Evolutionary conservation across 2,113 vertebrate genomes (phyloP).

Genomic region (Oxyruncus cristatus): DNA sequence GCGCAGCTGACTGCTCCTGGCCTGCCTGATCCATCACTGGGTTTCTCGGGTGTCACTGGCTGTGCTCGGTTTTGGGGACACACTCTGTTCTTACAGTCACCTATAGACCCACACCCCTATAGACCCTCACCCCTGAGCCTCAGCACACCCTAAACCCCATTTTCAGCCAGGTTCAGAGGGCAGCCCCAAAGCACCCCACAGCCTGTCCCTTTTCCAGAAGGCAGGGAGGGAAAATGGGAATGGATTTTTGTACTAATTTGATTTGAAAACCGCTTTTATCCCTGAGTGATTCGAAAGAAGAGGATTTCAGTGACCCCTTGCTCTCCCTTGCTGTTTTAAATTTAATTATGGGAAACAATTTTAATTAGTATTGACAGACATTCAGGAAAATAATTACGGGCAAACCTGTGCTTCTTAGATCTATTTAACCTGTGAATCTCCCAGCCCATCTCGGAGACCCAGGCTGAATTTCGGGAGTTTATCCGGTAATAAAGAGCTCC

Average conservation of each 20-base stretch:
- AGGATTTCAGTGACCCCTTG: not conserved
- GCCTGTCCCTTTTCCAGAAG: not conserved
- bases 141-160: not conserved
- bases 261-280: not conserved
- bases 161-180: not conserved
- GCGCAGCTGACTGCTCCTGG: not conserved
- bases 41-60: not conserved
- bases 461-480: not conserved
- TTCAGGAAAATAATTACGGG: conserved; percentile 4
- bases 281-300: not conserved
- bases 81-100: not conserved
- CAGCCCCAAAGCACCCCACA: not conserved
- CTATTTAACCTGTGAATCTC: not conserved
- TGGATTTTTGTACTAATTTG: not conserved
- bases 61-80: not conserved
- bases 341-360: conserved; percentile 33
- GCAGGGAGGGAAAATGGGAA: not conserved
- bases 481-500: not conserved
- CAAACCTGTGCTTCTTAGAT: not conserved
- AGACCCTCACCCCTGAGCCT: not conserved
- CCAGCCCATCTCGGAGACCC: not conserved
- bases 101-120: not conserved
- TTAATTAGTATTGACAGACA: conserved; percentile 48
- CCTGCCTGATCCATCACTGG: not conserved
- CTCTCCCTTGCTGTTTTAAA: not conserved